Percentiles rank a stretch among this genome's conserved stretches.
These are phyloP conservation scores for Saguinus midas DNA, from an alignment of 2,113 vertebrate genomes.

Conservation along the genomic window DNA sequence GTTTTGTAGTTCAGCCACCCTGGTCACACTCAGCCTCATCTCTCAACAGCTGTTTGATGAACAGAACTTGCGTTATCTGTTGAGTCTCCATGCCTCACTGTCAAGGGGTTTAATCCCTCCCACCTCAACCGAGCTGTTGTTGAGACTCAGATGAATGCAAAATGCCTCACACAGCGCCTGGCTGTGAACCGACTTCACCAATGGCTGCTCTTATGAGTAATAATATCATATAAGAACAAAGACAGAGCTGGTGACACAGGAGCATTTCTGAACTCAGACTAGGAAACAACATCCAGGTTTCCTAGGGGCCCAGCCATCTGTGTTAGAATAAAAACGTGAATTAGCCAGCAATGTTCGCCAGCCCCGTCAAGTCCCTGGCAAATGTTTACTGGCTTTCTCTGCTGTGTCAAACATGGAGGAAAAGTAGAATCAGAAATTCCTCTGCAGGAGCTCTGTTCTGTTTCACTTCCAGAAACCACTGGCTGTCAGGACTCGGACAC, in stretches of 20 bases:
- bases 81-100: neutral
- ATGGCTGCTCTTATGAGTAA: no score
- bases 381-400: neutral
- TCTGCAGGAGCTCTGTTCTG: neutral
- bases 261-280: neutral
- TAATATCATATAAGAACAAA: neutral
- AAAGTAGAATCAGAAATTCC: neutral
- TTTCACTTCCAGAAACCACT: neutral
- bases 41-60: neutral
- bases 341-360: neutral
- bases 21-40: no score
- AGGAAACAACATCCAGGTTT: neutral
- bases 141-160: no score
- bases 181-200: neutral
- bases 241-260: neutral
- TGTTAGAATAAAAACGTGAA: neutral
- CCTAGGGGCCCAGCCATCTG: neutral
- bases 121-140: neutral
- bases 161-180: no score
- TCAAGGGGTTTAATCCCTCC: fast-evolving
- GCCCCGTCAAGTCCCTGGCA: neutral
- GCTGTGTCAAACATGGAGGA: neutral
- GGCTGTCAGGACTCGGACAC: neutral
- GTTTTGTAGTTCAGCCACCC: neutral
- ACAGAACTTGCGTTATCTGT: neutral